phyloP scores from a whole-genome alignment of 2,888 invertebrate species.

The Drosophila fulvimacula region DNA sequence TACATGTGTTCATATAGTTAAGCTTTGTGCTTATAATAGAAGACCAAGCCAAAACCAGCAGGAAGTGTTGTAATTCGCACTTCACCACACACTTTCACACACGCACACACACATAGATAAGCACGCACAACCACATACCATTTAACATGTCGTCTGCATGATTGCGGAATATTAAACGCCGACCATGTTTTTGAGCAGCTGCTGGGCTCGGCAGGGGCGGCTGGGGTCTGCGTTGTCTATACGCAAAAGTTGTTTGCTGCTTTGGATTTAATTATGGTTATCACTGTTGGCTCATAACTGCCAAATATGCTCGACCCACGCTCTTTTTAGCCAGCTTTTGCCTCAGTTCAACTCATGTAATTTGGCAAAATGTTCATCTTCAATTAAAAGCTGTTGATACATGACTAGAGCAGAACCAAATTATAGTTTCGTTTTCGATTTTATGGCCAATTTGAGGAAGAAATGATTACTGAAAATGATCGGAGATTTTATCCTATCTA shows the following conservation, averaged over 20 bases:
- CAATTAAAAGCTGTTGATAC: conserved; percentile 62
- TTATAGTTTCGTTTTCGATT: conserved; percentile 44
- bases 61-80: conserved; percentile 73
- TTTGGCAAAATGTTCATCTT: conserved; percentile 53
- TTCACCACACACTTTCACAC: conserved; percentile 43
- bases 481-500: too few relatives aligned
- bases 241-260: conserved; percentile 55
- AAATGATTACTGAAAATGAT: too few relatives aligned
- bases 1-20: conserved; percentile 7
- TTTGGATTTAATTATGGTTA: conserved; percentile 71
- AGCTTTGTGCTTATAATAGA: conserved; percentile 36
- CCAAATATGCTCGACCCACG: conserved; percentile 43
- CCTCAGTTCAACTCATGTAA: conserved; percentile 42
- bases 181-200: conserved; percentile 32
- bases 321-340: conserved; percentile 19
- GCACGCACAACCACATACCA: conserved; percentile 35
- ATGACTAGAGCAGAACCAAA: conserved; percentile 37
- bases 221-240: conserved; percentile 28
- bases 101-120: conserved; percentile 11
- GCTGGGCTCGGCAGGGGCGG: neutral
- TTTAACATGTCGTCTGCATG: conserved; percentile 64
- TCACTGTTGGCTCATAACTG: conserved; percentile 53
- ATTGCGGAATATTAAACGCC: conserved; percentile 47
- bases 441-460: conserved; percentile 32
- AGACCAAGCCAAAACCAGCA: conserved; percentile 42